A percentile compares a stretch with the other conserved stretches of the same genome.
Evolutionary conservation across 2,113 vertebrate genomes (phyloP).

Genomic region (Amphiprion percula): DNA sequence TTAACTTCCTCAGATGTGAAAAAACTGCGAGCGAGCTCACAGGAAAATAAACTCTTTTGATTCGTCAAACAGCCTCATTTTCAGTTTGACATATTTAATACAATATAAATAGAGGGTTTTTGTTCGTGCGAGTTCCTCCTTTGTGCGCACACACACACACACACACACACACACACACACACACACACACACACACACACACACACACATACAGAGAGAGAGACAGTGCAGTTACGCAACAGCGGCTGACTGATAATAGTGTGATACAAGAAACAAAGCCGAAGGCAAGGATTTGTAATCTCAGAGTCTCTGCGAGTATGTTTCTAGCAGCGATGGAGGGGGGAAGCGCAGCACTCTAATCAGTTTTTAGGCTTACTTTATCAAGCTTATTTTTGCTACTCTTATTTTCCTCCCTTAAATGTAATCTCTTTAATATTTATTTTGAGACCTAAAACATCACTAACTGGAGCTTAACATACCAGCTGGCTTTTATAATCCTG

Average conservation of each 20-base stretch:
- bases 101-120: conserved; percentile 15
- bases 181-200: background rate
- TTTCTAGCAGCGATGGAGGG: background rate
- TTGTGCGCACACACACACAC: conserved; percentile 7
- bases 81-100: conserved; percentile 19
- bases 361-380: conserved; percentile 15
- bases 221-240: conserved; percentile 44
- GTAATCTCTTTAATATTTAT: conserved; percentile 15
- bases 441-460: conserved; percentile 21
- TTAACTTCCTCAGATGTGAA: conserved; percentile 4
- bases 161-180: background rate
- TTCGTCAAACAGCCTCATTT: conserved; percentile 29
- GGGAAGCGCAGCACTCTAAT: conserved; percentile 6
- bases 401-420: conserved; percentile 16
- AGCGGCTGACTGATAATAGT: conserved; percentile 50
- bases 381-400: conserved; percentile 14
- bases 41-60: conserved; percentile 31
- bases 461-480: background rate
- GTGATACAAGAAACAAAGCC: conserved; percentile 60
- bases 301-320: conserved; percentile 11
- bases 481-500: conserved; percentile 15
- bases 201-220: conserved; percentile 17
- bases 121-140: conserved; percentile 5
- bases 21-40: conserved; percentile 10
- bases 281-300: conserved; percentile 52